Evolutionary conservation across 2,888 invertebrate species (phyloP).

Genomic region (Tricholauxania praeusta): DNA sequence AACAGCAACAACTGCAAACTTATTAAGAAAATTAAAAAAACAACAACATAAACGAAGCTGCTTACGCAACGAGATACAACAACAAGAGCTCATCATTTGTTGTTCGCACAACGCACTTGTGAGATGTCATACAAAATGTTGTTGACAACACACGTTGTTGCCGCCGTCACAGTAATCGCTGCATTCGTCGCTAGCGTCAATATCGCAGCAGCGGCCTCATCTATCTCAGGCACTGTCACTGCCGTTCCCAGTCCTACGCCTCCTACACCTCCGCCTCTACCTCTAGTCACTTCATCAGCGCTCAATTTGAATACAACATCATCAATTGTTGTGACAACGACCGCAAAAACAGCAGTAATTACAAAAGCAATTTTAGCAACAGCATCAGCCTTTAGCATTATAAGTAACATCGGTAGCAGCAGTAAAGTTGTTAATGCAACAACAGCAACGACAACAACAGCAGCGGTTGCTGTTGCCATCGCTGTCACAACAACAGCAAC

Average conservation of each 20-base stretch:
- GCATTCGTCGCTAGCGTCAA: not conserved
- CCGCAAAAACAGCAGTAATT: slow-evolving; percentile 7
- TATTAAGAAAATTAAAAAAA: not conserved
- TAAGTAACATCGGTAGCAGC: not conserved
- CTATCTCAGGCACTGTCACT: slow-evolving; percentile 16
- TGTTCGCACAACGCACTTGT: not conserved
- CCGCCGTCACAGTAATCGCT: slow-evolving; percentile 7
- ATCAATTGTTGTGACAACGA: slow-evolving; percentile 3
- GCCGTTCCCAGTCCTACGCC: not conserved
- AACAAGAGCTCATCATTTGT: not conserved
- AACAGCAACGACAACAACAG: slow-evolving; percentile 45
- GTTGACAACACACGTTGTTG: not conserved
- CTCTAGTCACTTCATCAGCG: not conserved
- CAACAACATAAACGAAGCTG: slow-evolving; percentile 11
- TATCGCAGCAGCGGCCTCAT: not conserved
- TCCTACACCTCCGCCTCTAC: not conserved
- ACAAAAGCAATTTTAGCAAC: slow-evolving; percentile 23
- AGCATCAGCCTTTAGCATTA: not conserved
- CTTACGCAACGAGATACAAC: not conserved
- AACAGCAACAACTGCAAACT: slow-evolving; percentile 4
- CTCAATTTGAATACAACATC: not conserved
- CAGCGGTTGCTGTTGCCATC: slow-evolving; percentile 21
- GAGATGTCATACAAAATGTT: not conserved
- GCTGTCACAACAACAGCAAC: slow-evolving; percentile 8
- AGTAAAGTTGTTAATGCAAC: slow-evolving; percentile 25